Evolutionary conservation across 2,113 vertebrate species (phyloP).

Genomic region (Bubo blakistoni): DNA sequence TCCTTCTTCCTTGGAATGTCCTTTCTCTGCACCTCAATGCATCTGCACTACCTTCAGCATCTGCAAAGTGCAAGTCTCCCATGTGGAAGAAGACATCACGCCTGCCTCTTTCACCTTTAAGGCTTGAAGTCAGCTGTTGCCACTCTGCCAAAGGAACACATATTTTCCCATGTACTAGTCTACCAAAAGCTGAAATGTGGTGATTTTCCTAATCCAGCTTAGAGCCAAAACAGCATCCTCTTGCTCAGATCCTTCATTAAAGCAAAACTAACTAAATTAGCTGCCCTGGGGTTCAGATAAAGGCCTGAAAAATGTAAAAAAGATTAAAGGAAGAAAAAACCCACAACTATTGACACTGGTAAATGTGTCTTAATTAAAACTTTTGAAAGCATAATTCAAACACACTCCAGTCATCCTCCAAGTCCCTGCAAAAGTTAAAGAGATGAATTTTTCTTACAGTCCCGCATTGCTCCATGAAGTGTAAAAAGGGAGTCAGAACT

Average conservation of each 20-base stretch:
- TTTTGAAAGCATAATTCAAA: neutral
- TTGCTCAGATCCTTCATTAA: neutral
- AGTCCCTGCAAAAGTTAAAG: neutral
- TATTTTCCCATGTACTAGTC: neutral
- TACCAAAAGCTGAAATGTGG: neutral
- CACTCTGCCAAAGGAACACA: neutral
- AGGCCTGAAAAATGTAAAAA: neutral
- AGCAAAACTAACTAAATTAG: neutral
- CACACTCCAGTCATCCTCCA: neutral
- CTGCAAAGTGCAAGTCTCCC: neutral
- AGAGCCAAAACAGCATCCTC: neutral
- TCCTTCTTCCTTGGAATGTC: neutral
- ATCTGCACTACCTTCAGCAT: neutral
- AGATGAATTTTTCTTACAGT: neutral
- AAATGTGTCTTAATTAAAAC: constrained; percentile 15
- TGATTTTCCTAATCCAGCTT: neutral
- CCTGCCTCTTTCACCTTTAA: neutral
- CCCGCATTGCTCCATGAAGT: neutral
- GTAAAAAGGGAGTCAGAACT: neutral
- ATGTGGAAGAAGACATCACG: neutral
- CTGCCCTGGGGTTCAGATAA: neutral
- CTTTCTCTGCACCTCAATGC: neutral
- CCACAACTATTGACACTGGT: neutral
- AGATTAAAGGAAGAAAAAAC: neutral
- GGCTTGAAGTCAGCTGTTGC: neutral